phyloP scores from a whole-genome alignment of 2,113 vertebrate species.

The Hippotragus niger region DNA sequence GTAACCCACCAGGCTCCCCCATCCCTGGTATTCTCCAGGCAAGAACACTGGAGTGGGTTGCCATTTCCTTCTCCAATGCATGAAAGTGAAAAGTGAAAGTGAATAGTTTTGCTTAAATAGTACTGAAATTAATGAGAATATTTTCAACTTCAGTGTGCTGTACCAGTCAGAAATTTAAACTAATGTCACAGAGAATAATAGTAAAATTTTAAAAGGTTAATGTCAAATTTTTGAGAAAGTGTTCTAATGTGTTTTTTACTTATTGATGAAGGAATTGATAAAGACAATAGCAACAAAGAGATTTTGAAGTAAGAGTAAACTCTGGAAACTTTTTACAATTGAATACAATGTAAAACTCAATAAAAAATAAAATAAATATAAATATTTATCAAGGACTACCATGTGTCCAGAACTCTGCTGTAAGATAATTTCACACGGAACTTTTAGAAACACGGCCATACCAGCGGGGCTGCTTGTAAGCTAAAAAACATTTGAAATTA shows the following conservation, averaged over 20 bases:
- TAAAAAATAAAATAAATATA: not conserved
- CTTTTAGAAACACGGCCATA: not conserved
- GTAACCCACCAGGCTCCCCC: too few species aligned
- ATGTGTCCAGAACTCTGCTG: not conserved
- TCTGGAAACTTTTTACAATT: not conserved
- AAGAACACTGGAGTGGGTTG: too few species aligned
- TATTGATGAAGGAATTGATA: not conserved
- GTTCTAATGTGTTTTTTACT: not conserved
- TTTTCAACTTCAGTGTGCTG: not conserved
- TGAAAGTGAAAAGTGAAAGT: too few species aligned
- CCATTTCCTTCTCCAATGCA: too few species aligned
- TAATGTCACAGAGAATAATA: not conserved
- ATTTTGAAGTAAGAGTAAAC: not conserved
- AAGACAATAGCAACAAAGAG: not conserved
- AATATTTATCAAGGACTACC: not conserved
- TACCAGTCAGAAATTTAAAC: not conserved
- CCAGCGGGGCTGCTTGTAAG: not conserved
- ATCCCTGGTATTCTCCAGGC: too few species aligned
- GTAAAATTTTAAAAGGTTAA: not conserved
- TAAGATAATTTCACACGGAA: not conserved
- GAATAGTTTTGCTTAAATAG: constrained; percentile 10
- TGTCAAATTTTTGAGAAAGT: not conserved
- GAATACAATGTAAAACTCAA: not conserved
- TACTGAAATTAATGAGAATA: not conserved
- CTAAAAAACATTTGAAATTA: not conserved